Base-by-base conservation (phyloP, 2,113 vertebrate genomes). In the Leucopsar rothschildi region DNA sequence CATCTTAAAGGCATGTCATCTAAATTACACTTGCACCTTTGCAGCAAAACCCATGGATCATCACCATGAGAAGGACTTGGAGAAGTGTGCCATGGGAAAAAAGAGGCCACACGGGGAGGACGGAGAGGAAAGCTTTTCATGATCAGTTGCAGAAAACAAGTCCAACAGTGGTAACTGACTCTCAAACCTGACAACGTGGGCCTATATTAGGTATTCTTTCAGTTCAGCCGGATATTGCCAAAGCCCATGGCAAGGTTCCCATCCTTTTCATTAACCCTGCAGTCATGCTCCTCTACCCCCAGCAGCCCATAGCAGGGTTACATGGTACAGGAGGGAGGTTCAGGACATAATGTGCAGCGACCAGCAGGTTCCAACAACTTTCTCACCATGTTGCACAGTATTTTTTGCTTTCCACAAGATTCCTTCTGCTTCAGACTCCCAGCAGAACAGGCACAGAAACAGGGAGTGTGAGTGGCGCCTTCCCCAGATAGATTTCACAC, bases 401-500 rank as follows among this genome's bases (percentile, higher is more conserved):
- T 70, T 82, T 94, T 85, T 47, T 85, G 17, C 82, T 92, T 88
- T 77, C 82, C 80, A 83, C 45, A 63, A 59, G 63, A 45, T 14
- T 89, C 45, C 70, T 93, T 60, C 81, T 94, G 79, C 75, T 92
- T 40, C 87, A 96, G 73, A 80, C 63, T 92, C 53, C 45, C 59
- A 87, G 63, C 37, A 87, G 70, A 93, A 44, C 70, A 92, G 40
- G 63, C 84, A 85, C 6, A 79, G 93, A 95, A 91, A 70, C 12
- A 91, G 55, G 57, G 49, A 95, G 45, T 82, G 63, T 83, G 60
- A 97, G 85, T 69, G 60, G 66, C 4, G 1, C 55, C 63, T 96
- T 94, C 85, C 47, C 8, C 42, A 55, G 78, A 85, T 25, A 80
- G 78, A 85, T 94, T 95, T 96, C 93, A 93, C 91, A 93, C 84